These are phyloP conservation scores for Alces alces DNA, from an alignment of 2,113 vertebrate genomes.

Conservation along the genomic window DNA sequence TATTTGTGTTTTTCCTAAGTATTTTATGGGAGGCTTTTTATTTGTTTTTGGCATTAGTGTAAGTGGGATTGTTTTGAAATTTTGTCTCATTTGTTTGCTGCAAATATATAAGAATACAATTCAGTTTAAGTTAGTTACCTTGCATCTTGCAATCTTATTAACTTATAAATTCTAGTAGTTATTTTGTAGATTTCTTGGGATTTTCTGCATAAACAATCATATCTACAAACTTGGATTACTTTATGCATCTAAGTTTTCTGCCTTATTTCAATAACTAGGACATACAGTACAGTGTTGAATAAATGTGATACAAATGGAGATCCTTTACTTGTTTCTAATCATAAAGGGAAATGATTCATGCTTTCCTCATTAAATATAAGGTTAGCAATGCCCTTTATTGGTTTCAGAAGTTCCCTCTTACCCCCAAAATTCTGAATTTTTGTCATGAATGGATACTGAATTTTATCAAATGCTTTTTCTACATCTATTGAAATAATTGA, in stretches of 20 bases:
- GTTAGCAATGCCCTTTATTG: background rate
- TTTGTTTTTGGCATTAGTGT: background rate
- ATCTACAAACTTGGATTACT: background rate
- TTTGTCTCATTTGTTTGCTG: background rate
- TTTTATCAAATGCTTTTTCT: background rate
- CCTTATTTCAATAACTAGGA: background rate
- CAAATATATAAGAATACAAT: background rate
- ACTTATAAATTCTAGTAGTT: background rate
- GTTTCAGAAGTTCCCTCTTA: background rate
- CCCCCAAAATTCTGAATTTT: slow-evolving; percentile 7
- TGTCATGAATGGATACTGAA: slow-evolving; percentile 6
- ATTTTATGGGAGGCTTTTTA: background rate
- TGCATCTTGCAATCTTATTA: background rate
- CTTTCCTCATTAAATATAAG: background rate
- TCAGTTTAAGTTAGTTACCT: background rate
- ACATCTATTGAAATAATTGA: background rate
- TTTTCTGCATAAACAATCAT: background rate
- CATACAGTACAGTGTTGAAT: background rate
- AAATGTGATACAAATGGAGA: background rate
- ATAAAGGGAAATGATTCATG: background rate
- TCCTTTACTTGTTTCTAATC: background rate
- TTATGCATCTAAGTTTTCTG: background rate
- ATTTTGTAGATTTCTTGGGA: background rate
- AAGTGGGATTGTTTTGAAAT: background rate
- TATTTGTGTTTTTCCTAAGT: background rate